phyloP scores from a whole-genome alignment of 37 sponge, comb jelly and placozoan genomes.

The Halichondria panicea region DNA sequence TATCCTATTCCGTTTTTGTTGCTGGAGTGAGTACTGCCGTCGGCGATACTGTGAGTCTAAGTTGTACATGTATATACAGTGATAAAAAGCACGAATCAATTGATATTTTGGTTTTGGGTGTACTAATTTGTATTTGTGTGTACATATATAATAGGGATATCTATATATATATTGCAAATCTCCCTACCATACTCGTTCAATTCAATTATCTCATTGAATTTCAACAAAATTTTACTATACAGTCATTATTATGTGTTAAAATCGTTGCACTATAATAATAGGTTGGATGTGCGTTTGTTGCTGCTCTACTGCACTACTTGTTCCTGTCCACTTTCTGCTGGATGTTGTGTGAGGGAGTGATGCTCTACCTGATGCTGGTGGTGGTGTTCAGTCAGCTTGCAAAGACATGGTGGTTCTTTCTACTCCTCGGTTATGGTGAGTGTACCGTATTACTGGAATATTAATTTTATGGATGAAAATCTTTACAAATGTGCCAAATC shows the following conservation, averaged over 20 bases:
- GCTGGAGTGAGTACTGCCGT: neutral
- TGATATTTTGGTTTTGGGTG: too few relatives aligned
- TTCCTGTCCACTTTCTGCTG: conserved; percentile 60
- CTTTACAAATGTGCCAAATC: too few relatives aligned
- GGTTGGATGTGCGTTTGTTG: conserved; percentile 50
- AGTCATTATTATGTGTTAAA: neutral
- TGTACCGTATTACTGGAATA: too few relatives aligned
- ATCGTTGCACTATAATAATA: neutral
- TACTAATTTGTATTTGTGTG: too few relatives aligned
- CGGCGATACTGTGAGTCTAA: neutral
- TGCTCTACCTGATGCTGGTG: conserved; percentile 66
- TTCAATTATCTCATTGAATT: too few relatives aligned
- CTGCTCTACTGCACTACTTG: conserved; percentile 57
- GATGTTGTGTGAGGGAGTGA: conserved; percentile 72
- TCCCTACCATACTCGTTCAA: too few relatives aligned
- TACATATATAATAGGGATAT: too few relatives aligned
- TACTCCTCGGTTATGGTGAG: conserved; percentile 59
- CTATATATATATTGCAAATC: too few relatives aligned
- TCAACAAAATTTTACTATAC: neutral
- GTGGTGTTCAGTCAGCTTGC: conserved; percentile 47
- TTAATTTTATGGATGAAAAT: too few relatives aligned
- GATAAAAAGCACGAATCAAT: neutral
- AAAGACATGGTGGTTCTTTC: conserved; percentile 56
- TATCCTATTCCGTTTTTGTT: conserved; percentile 5
- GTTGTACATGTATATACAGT: neutral